Evolutionary conservation across 2,888 invertebrate species (phyloP), one percentile per base, ranked within the genome.

Genomic region (Biston betularia): DNA sequence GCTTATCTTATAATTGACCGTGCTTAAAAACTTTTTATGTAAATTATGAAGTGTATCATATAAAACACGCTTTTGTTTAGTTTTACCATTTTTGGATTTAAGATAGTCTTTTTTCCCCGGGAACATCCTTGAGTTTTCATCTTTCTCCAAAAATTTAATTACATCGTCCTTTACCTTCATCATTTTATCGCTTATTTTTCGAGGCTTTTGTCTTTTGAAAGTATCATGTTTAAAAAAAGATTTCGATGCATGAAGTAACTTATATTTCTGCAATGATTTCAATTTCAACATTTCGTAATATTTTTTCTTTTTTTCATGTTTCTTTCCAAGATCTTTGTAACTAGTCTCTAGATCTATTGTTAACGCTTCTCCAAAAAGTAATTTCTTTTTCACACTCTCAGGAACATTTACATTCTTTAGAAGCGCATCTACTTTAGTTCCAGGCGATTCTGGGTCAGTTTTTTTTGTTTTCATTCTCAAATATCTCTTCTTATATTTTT

Each of bases 101-200:
- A 71, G 38, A 70, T 50, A 74, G 40, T 71, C 69, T 73, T 65
- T 73, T 57, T 73, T 71, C 49, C 71, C 70, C 33, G 71, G 73
- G 70, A 67, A 71, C 73, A 73, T 74, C 46, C 71, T 56, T 42
- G 74, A 72, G 61, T 55, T 74, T 65, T 72, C 72, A 63, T 74
- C 74, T 57, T 72, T 74, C 59, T 74, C 72, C 63, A 74, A 72
- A 72, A 72, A 72, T 54, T 70, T 62, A 52, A 56, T 59, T 59
- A 70, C 70, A 56, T 70, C 46, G 14, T 46, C 15, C 15, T 46
- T 46, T 15, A 46, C 46, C 15, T 46, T 46, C 46, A 46, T 15
- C 46, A 46, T 15, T 46, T 46, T 6, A 15, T 15, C 15, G 15
- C 15, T 46, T 46, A 46, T 46, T 46, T 46, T 46, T 46, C 46